Conservation (phyloP, 2,797 vertebrate genomes). For the Aldrovandia affinis region DNA sequence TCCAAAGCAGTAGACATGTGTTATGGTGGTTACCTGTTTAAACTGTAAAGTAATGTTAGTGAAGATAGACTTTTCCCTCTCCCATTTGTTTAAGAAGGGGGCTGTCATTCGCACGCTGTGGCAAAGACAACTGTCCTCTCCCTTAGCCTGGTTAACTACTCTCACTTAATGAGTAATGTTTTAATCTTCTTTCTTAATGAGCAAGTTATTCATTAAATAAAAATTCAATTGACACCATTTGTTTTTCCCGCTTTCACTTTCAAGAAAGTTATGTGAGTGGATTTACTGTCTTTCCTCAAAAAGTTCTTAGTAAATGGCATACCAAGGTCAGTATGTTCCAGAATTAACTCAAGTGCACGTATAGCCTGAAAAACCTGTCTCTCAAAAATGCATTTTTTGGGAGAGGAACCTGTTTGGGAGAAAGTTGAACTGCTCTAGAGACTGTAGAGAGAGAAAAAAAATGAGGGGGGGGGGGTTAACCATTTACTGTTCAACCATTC, state of each 20-base stretch:
- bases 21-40: not conserved
- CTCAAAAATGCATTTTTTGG: not conserved
- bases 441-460: not conserved
- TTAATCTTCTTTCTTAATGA: slow-evolving; percentile 36
- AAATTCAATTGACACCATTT: not conserved
- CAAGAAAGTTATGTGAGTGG: not conserved
- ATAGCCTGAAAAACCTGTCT: slow-evolving; percentile 19
- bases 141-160: not conserved
- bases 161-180: slow-evolving; percentile 48
- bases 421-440: not conserved
- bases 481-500: slow-evolving; percentile 7
- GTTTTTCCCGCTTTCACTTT: not conserved
- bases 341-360: slow-evolving; percentile 3
- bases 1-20: not conserved
- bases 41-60: not conserved
- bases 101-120: not conserved
- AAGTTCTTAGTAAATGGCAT: not conserved
- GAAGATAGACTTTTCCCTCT: not conserved
- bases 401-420: slow-evolving; percentile 5
- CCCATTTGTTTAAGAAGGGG: not conserved
- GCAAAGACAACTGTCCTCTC: slow-evolving; percentile 10
- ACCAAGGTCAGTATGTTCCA: slow-evolving; percentile 7
- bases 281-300: not conserved
- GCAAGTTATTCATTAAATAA: slow-evolving; percentile 42
- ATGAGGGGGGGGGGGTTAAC: slow-evolving; percentile 4